Evolutionary conservation across 1,140 invertebrate species (phyloP).

Genomic region (Drosophila varians): DNA sequence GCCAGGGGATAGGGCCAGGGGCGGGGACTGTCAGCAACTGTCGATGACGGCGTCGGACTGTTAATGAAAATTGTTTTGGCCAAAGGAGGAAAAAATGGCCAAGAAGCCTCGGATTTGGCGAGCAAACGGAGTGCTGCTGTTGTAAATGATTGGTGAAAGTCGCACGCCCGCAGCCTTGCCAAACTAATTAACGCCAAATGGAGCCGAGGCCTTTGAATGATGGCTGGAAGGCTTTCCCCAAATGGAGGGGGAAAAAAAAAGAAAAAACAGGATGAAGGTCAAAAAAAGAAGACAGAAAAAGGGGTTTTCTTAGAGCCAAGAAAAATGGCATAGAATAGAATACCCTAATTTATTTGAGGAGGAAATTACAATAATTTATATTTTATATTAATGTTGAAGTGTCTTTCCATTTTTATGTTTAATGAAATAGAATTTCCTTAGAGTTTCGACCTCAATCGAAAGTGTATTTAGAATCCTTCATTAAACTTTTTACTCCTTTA

Average conservation of each 20-base stretch:
- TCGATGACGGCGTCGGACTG: conserved; percentile 53
- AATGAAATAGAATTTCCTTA: too few species aligned
- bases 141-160: conserved; percentile 74
- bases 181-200: conserved; percentile 80
- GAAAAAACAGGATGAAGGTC: too few species aligned
- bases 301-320: conserved; percentile 18
- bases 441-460: too few species aligned
- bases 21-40: conserved; percentile 64
- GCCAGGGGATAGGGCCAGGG: conserved; percentile 4
- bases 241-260: background rate
- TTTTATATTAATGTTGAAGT: too few species aligned
- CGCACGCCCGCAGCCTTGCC: conserved; percentile 67
- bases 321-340: background rate
- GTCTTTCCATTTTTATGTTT: background rate
- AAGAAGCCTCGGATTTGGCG: conserved; percentile 26
- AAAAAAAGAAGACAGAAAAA: conserved; percentile 2
- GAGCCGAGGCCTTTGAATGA: conserved; percentile 48
- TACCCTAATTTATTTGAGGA: background rate
- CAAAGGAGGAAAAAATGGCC: conserved; percentile 50
- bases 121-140: conserved; percentile 9
- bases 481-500: background rate
- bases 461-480: background rate
- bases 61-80: conserved; percentile 77
- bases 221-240: conserved; percentile 13
- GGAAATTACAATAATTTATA: too few species aligned